A percentile compares a stretch with the other conserved stretches of the same genome.
Conservation (phyloP, 2,888 invertebrate genomes). For the Pasiphila rectangulata region DNA sequence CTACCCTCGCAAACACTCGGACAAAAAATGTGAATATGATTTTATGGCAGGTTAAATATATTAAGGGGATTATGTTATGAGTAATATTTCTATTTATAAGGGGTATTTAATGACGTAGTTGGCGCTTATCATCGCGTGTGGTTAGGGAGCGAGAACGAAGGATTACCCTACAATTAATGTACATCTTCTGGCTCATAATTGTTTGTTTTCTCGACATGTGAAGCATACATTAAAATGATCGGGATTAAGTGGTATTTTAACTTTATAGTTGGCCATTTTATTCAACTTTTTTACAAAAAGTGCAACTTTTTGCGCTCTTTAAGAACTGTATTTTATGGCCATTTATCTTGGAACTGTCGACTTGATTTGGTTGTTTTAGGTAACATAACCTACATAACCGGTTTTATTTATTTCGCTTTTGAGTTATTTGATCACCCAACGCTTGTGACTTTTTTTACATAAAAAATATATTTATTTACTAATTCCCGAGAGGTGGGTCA, state of each 20-base stretch:
- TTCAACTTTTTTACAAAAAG: conserved; percentile 31
- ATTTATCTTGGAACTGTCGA: conserved; percentile 20
- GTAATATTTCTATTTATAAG: conserved; percentile 75
- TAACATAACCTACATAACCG: background rate
- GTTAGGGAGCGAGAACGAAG: conserved; percentile 40
- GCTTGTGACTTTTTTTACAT: no score
- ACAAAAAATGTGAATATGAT: conserved; percentile 72
- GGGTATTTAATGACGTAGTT: conserved; percentile 75
- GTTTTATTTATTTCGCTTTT: conserved; percentile 22
- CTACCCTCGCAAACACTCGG: conserved; percentile 62
- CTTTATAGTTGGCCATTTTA: conserved; percentile 42
- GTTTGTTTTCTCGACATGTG: conserved; percentile 70
- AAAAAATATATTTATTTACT: no score
- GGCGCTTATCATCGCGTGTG: conserved; percentile 72
- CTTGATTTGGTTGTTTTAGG: conserved; percentile 7
- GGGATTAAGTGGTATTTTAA: conserved; percentile 46
- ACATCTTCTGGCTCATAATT: conserved; percentile 52
- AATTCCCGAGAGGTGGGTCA: no score
- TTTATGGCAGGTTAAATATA: conserved; percentile 80
- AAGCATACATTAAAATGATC: conserved; percentile 58
- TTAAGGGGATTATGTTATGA: conserved; percentile 79
- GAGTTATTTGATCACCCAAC: background rate
- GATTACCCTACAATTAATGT: conserved; percentile 63
- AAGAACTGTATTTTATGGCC: conserved; percentile 4
- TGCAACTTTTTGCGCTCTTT: conserved; percentile 12